These are phyloP conservation scores for Anser brachyrhynchus DNA, from an alignment of 2,113 vertebrate species.

Conservation along the genomic window DNA sequence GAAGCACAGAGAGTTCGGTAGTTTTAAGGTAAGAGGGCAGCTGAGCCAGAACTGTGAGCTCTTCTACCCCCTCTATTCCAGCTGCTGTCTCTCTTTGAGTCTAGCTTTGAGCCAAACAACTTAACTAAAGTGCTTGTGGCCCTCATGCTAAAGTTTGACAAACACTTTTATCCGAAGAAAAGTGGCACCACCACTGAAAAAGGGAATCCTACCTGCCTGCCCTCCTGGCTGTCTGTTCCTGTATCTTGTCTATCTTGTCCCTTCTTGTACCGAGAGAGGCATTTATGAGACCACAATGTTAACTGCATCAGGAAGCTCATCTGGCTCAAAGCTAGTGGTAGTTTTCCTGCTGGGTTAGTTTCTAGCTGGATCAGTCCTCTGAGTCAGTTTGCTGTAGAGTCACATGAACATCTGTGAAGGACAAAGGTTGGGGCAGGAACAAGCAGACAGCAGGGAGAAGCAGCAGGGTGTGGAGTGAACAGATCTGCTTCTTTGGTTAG, in stretches of 20 bases:
- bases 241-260: background rate
- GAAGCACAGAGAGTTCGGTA: background rate
- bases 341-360: background rate
- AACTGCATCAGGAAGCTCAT: background rate
- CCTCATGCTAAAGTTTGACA: background rate
- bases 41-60: background rate
- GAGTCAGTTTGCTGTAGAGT: background rate
- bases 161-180: background rate
- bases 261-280: background rate
- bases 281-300: background rate
- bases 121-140: background rate
- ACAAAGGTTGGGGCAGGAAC: background rate
- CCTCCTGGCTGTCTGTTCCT: background rate
- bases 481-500: background rate
- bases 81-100: background rate
- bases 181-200: accelerated
- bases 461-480: background rate
- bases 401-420: background rate
- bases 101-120: background rate
- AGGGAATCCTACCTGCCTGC: background rate
- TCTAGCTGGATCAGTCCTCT: background rate
- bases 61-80: background rate
- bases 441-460: background rate
- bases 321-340: background rate
- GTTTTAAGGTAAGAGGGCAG: background rate